These are phyloP conservation scores for Merodon equestris DNA, from an alignment of 2,888 invertebrate genomes.

Conservation along the genomic window DNA sequence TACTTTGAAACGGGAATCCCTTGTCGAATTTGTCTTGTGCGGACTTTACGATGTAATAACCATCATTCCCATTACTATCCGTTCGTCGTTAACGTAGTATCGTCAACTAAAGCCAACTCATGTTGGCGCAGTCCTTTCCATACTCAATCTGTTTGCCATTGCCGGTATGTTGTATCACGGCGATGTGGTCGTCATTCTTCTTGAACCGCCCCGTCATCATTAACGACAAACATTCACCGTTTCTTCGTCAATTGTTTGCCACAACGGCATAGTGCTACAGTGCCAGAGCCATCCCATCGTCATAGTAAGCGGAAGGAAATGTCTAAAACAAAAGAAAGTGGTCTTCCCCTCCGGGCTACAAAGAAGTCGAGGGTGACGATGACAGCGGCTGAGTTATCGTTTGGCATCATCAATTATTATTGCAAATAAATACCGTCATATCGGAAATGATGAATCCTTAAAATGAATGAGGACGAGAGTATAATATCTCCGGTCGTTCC, in stretches of 20 bases:
- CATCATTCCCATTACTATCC: conserved; percentile 63
- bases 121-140: conserved; percentile 4
- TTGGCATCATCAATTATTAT: conserved; percentile 67
- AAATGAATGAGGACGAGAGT: conserved; percentile 65
- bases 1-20: conserved; percentile 16
- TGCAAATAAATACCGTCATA: conserved; percentile 68
- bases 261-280: too few species aligned
- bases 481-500: conserved; percentile 59
- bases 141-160: conserved; percentile 25
- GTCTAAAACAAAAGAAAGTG: conserved; percentile 61
- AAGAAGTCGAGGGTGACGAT: background rate
- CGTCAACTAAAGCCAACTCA: too few species aligned
- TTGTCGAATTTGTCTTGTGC: conserved; percentile 59
- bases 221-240: conserved; percentile 51
- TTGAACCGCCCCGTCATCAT: conserved; percentile 53
- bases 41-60: conserved; percentile 62
- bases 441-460: conserved; percentile 68
- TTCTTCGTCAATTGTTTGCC: background rate
- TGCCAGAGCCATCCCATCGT: background rate
- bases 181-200: conserved; percentile 47
- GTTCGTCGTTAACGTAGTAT: background rate
- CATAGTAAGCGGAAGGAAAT: conserved; percentile 43
- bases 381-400: conserved; percentile 50
- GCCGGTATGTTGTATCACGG: conserved; percentile 19
- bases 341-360: conserved; percentile 22